A percentile compares a stretch with the other conserved stretches of the same genome.
Conservation (phyloP, 2,797 vertebrate species). For the Apogon talboti region DNA sequence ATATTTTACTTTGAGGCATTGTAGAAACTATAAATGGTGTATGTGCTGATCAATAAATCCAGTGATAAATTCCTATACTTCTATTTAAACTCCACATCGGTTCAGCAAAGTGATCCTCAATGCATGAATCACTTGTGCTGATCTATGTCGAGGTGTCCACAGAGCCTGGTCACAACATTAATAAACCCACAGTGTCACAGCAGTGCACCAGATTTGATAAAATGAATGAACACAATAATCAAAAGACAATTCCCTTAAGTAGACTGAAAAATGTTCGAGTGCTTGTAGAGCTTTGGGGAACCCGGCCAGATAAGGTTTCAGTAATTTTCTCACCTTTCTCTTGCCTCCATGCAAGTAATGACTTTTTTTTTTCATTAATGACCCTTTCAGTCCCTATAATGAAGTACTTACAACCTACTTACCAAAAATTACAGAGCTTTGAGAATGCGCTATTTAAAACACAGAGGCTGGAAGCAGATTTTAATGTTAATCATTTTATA, state of each 20-base stretch:
- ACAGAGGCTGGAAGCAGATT: slow-evolving; percentile 72
- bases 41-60: not conserved
- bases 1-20: too few species aligned
- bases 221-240: slow-evolving; percentile 18
- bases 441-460: slow-evolving; percentile 66
- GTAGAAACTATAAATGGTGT: not conserved
- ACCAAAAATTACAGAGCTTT: slow-evolving; percentile 75
- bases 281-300: slow-evolving; percentile 1
- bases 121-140: not conserved
- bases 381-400: slow-evolving; percentile 75
- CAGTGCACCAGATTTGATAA: slow-evolving; percentile 5
- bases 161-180: not conserved
- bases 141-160: not conserved
- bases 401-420: slow-evolving; percentile 79
- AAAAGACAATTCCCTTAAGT: slow-evolving; percentile 16
- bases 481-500: slow-evolving; percentile 84
- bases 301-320: slow-evolving; percentile 13
- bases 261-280: slow-evolving; percentile 6
- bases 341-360: slow-evolving; percentile 50
- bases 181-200: not conserved
- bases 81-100: not conserved
- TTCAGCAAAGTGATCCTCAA: not conserved
- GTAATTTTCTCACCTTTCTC: slow-evolving; percentile 45
- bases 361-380: slow-evolving; percentile 59
- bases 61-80: not conserved